Conservation (phyloP, 2,888 invertebrate species). For the Drosophila heteroneura region DNA sequence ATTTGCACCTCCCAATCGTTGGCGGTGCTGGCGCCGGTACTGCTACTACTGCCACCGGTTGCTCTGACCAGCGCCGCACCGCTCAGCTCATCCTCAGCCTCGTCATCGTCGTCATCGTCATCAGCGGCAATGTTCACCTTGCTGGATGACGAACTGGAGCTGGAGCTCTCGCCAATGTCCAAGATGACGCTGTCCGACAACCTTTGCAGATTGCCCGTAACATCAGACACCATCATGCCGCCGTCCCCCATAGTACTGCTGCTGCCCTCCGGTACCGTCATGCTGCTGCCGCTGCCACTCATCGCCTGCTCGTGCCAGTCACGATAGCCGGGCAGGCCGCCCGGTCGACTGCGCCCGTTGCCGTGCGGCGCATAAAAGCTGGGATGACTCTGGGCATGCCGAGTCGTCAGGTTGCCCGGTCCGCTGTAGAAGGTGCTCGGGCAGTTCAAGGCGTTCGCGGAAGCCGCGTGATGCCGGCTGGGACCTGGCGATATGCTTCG, state of each 20-base stretch:
- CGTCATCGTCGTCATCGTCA: slow-evolving; percentile 71
- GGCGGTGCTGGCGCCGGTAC: slow-evolving; percentile 16
- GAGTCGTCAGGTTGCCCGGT: slow-evolving; percentile 59
- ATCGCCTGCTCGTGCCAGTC: slow-evolving; percentile 61
- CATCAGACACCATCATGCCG: slow-evolving; percentile 75
- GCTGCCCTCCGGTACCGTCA: neutral
- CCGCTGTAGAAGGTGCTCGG: slow-evolving; percentile 66
- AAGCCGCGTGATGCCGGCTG: slow-evolving; percentile 68
- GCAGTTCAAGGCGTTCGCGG: slow-evolving; percentile 67
- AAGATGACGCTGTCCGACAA: slow-evolving; percentile 85
- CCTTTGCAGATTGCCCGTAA: slow-evolving; percentile 85
- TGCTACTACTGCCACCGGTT: slow-evolving; percentile 7
- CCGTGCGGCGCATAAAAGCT: slow-evolving; percentile 65
- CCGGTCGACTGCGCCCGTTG: slow-evolving; percentile 48
- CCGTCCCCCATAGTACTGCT: slow-evolving; percentile 10
- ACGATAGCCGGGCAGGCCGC: slow-evolving; percentile 46
- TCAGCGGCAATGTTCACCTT: slow-evolving; percentile 77
- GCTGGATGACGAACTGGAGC: slow-evolving; percentile 82
- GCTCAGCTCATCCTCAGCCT: slow-evolving; percentile 67
- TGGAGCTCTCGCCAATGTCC: slow-evolving; percentile 83
- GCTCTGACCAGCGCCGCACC: slow-evolving; percentile 41
- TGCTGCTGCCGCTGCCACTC: slow-evolving; percentile 21
- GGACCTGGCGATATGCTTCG: slow-evolving; percentile 79
- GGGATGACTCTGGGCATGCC: slow-evolving; percentile 71
- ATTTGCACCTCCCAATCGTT: slow-evolving; percentile 93